Base-by-base conservation (phyloP, 1,140 invertebrate species). In the Dryas iulia region DNA sequence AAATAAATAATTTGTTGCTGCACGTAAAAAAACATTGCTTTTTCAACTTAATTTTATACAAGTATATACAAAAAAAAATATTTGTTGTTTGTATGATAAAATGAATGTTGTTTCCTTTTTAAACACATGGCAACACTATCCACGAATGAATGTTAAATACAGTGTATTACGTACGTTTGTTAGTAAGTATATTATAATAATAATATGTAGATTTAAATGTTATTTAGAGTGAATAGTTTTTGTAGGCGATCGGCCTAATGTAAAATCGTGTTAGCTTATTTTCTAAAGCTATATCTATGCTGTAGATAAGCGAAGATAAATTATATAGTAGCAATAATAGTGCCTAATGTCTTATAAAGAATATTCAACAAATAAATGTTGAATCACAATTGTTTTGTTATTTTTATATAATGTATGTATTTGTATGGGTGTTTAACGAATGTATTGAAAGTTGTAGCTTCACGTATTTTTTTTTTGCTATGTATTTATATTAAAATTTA, bases 241-340 rank as follows among this genome's bases (percentile, higher is more conserved):
- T 70, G 75, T 73, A 70, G 81, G 84, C 77, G 81, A 26, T 63
- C 72, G 84, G 86, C 77, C 87, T 83, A 81, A 82, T 88, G 83
- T 89, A 84, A 89, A 87, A 85, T 89, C 81, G 81, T 82, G 72
- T 83, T 91, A 89, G 89, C 82, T 82, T 90, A 88, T 90, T 87
- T 88, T 89, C 83, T 87, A 89, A 89, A 87, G 88, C 83, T 79
- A 74, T 81, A 71, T 81, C 66, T 77, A 81, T 80, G 87, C 86
- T 91, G 83, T 91, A 87, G 86, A 89, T 91, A 88, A 83, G 87
- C 82, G 82, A 68, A 70, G 71, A 81, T 88, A 89, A 87, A 87
- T 88, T 87, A 89, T 91, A 83, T 89, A 85, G 82, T 91, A 90
- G 89, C 87, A 91, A 91, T 91, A 91, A 85, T 91, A 90, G 89